Evolutionary conservation across 2,113 vertebrate genomes (phyloP).

Genomic region (Cyanoliseus patagonus): DNA sequence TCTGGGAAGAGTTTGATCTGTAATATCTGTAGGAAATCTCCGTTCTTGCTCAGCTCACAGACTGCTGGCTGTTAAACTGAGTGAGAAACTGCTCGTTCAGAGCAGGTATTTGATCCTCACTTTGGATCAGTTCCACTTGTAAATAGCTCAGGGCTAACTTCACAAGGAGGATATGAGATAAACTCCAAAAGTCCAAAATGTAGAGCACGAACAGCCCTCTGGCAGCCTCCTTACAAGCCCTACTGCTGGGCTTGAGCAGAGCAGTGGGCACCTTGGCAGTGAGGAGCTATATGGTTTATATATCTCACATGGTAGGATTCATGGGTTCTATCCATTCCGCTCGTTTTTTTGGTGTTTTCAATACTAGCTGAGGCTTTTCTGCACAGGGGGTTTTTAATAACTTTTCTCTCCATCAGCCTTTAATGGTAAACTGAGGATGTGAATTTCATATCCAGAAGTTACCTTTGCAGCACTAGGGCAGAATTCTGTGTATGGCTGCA

Average conservation of each 20-base stretch:
- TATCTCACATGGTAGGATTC: not conserved
- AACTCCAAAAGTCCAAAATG: not conserved
- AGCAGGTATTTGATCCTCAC: not conserved
- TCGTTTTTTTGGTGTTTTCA: not conserved
- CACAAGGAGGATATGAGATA: not conserved
- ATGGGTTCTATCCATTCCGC: not conserved
- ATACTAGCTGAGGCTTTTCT: not conserved
- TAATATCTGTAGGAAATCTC: not conserved
- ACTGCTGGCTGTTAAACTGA: not conserved
- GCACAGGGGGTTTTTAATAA: not conserved
- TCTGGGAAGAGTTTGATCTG: not conserved
- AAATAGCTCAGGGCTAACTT: not conserved
- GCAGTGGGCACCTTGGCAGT: fast-evolving
- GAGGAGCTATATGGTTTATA: fast-evolving
- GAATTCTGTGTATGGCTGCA: not conserved
- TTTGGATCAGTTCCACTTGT: not conserved
- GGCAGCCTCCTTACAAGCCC: not conserved
- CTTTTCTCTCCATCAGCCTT: not conserved
- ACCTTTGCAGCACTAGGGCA: not conserved
- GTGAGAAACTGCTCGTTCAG: not conserved
- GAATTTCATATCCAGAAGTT: not conserved
- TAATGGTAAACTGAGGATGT: not conserved
- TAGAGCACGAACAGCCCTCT: not conserved
- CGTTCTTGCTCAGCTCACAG: not conserved
- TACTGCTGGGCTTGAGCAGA: not conserved